Evolutionary conservation across 2,888 invertebrate species (phyloP), one percentile per base, ranked within the genome.

Genomic region (Ormyrus rosae): DNA sequence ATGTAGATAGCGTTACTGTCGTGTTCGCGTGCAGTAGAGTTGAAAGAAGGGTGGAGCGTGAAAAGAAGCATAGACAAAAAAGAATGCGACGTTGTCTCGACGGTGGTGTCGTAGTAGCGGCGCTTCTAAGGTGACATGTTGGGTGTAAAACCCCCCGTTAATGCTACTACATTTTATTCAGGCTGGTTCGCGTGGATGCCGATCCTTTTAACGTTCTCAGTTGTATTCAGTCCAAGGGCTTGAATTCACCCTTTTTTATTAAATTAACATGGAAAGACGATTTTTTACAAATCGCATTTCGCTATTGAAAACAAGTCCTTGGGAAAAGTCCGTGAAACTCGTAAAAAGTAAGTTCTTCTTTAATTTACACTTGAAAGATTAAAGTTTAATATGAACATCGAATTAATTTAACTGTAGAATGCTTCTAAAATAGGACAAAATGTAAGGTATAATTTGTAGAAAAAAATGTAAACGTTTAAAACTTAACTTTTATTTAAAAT

Each of bases 11-110:
- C 46, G 34, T 11, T 10, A 51, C 63, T 46, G 63, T 48, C 11
- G 6, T 3, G 45, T 13, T 64, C 63, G 63, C 48, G 63, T 64
- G 63, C 48, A 48, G 7, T 7, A 48, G 63, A 46, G 63, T 64
- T 64, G 63, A 64, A 64, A 64, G 63, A 64, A 64, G 63, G 46
- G 63, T 48, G 63, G 46, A 64, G 63, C 63, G n/a, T 64, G 63
- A 64, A 64, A 64, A 64, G 63, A 48, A 64, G 48, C 34, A 11
- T 9, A 64, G 63, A 64, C 63, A 64, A 64, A 34, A 34, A 64
- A 61, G 13, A 64, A 46, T 48, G n/a, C n/a, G 63, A 64, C 48
- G 48, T 45, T 64, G 63, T 64, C 63, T 64, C 63, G 63, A 7
- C 48, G 51, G 46, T 48, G 48, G 48, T 10, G 51, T 7, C 51